Conservation (phyloP, 2,797 vertebrate species). For the Phylloscopus collybita region DNA sequence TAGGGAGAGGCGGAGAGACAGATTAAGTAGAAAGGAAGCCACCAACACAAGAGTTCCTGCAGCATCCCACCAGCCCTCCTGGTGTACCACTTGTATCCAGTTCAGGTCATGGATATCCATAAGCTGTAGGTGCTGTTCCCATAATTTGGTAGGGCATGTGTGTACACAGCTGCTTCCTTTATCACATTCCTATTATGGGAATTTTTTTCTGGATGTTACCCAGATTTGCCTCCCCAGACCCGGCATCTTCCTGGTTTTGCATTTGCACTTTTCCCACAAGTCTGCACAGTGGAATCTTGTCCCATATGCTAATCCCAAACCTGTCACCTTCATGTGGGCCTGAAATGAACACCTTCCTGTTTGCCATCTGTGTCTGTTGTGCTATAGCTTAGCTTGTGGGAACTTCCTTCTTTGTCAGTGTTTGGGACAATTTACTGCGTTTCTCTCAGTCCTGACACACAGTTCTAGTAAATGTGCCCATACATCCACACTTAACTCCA, state of each 20-base stretch:
- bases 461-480: neutral
- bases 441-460: neutral
- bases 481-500: neutral
- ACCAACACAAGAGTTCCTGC: neutral
- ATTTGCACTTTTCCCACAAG: neutral
- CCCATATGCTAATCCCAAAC: neutral
- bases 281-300: too few relatives aligned
- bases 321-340: fast-evolving
- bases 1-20: neutral
- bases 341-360: neutral
- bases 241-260: neutral
- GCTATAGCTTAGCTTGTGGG: neutral
- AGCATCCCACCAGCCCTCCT: neutral
- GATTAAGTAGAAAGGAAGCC: neutral
- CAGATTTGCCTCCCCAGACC: neutral
- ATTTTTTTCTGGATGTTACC: neutral
- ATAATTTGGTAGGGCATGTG: neutral
- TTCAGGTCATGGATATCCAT: neutral
- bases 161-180: neutral
- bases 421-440: neutral
- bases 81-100: too few relatives aligned
- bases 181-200: neutral
- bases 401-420: neutral
- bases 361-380: neutral
- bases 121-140: neutral